Conservation (phyloP, 2,797 vertebrate genomes). For the Fratercula arctica region DNA sequence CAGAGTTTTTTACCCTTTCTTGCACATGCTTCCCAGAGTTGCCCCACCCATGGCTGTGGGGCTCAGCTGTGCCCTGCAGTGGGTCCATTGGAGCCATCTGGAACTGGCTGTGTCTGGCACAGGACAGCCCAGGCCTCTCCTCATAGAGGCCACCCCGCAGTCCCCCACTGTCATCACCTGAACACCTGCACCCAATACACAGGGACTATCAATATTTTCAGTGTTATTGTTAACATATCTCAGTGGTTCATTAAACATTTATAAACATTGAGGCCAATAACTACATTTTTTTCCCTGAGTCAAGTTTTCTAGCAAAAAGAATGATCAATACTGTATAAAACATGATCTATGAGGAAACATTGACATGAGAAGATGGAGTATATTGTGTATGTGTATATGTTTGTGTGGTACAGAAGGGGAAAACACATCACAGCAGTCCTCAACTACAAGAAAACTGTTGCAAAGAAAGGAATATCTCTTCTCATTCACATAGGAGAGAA, state of each 20-base stretch:
- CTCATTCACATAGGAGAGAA: neutral
- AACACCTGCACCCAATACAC: neutral
- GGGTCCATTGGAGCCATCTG: rapidly evolving
- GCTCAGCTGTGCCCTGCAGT: rapidly evolving
- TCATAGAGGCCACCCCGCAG: neutral
- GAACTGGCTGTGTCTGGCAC: rapidly evolving
- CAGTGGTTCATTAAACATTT: neutral
- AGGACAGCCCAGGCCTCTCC: neutral
- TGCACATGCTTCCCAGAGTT: neutral
- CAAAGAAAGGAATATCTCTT: neutral
- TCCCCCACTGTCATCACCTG: neutral
- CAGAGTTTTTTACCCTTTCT: neutral
- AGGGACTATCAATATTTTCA: neutral
- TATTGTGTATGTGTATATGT: neutral
- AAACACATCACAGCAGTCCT: neutral
- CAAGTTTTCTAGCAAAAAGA: neutral
- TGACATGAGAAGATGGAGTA: neutral
- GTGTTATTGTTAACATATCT: neutral
- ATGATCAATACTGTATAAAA: neutral
- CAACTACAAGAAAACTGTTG: neutral
- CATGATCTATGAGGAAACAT: neutral
- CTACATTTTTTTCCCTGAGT: neutral
- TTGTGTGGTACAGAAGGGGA: neutral
- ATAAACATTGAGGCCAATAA: neutral
- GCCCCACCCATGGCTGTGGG: rapidly evolving